Base-by-base conservation (phyloP, 2,113 vertebrate species). In the Petroica traversi region DNA sequence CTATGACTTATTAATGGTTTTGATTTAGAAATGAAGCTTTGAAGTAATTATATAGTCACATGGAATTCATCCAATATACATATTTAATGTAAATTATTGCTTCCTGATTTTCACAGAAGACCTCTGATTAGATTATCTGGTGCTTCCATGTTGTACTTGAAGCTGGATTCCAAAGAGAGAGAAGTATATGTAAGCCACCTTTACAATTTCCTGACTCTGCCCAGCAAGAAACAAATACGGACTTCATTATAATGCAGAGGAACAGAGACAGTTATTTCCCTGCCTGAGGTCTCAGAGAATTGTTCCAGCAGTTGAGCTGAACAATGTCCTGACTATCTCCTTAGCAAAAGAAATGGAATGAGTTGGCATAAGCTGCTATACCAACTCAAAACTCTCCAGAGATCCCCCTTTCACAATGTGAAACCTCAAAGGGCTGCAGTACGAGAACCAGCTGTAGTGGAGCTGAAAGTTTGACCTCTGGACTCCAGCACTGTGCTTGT, bases 81-180 rank as follows among this genome's bases (percentile, higher is more conserved):
- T 91, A 96, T 94, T 97, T 94, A 88, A 95, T 68, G 67, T 94
- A 95, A 96, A 94, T 94, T 96, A 95, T 94, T 94, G 87, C 92
- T 95, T 95, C 92, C 93, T 88, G 92, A 94, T 95, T 92, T 95
- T 89, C 85, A 76, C 49, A 95, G 74, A 94, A 88, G 92, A 93
- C 81, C n/a, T 89, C 77, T 82, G 91, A 97, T 94, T 96, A 95
- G 87, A 95, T 91, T 95, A 92, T 92, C 74, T 92, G 29, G 59
- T 78, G 58, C 48, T 92, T 93, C 52, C 69, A 92, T 74, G 92
- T 91, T 96, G 83, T 94, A 88, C 25, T 95, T 69, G 69, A 66
- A 94, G 71, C 67, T 83, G 71, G 52, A 58, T 4, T 95, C 77
- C 4, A 2, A 94, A 40, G 59, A 81, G 49, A 86, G 25, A 63